Conservation (phyloP, 2,797 vertebrate genomes). For the Xenentodon cancila region DNA sequence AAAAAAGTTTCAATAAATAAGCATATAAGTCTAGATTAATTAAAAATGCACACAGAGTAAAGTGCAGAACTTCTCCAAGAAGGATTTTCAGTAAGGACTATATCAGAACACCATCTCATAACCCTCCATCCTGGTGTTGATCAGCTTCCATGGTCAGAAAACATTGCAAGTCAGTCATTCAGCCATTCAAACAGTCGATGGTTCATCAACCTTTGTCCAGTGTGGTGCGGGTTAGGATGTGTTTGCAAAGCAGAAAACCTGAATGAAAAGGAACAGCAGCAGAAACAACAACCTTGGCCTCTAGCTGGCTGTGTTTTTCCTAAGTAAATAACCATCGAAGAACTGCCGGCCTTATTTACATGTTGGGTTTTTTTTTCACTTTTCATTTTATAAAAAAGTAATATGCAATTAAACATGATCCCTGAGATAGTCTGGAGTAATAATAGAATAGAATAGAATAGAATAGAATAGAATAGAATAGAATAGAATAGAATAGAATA, state of each 20-base stretch:
- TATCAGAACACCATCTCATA: neutral
- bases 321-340: constrained; percentile 74
- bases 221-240: constrained; percentile 54
- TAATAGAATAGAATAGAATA: too few species aligned
- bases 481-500: too few species aligned
- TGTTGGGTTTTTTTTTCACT: neutral
- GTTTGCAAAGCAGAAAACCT: constrained; percentile 80
- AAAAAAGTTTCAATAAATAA: neutral
- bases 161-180: constrained; percentile 44
- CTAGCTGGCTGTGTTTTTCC: constrained; percentile 51
- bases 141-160: constrained; percentile 42
- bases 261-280: constrained; percentile 74
- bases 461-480: too few species aligned
- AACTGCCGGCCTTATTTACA: constrained; percentile 52
- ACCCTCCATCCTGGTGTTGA: constrained; percentile 13
- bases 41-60: neutral
- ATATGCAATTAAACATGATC: neutral
- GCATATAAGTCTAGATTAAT: neutral
- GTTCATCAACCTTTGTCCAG: constrained; percentile 81
- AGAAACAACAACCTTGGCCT: constrained; percentile 82
- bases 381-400: neutral
- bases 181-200: constrained; percentile 55
- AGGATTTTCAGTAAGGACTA: too few species aligned
- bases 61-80: too few species aligned
- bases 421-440: too few species aligned